Evolutionary conservation across 2,113 vertebrate species (phyloP).

Genomic region (Xiphorhynchus elegans): DNA sequence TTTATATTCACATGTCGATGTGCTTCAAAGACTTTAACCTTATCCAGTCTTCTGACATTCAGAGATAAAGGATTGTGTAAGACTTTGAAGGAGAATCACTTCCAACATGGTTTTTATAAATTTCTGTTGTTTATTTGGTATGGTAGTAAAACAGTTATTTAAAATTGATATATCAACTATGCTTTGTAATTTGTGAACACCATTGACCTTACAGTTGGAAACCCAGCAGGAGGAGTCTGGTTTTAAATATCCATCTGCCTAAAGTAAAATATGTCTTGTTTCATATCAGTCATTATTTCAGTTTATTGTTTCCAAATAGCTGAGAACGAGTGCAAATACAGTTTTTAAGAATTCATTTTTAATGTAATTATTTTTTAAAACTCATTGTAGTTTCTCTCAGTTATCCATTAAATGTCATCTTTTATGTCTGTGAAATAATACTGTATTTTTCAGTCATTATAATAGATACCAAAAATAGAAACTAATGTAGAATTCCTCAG

Average conservation of each 20-base stretch:
- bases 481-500: not conserved
- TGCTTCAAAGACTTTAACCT: slow-evolving; percentile 26
- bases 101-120: not conserved
- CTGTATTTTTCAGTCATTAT: not conserved
- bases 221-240: not conserved
- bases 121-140: not conserved
- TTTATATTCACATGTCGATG: not conserved
- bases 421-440: not conserved
- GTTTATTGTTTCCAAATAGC: not conserved
- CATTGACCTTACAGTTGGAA: not conserved
- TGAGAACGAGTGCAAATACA: not conserved
- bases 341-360: not conserved
- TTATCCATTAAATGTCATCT: not conserved
- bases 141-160: not conserved
- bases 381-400: not conserved
- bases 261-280: not conserved
- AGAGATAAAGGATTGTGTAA: not conserved
- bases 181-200: not conserved
- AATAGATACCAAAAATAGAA: not conserved
- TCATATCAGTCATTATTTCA: not conserved
- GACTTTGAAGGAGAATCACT: not conserved
- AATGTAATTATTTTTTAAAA: not conserved
- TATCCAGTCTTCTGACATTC: slow-evolving; percentile 4
- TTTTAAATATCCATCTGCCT: not conserved
- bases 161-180: not conserved